These are phyloP conservation scores for Acridotheres tristis DNA, from an alignment of 2,797 vertebrate species.

Conservation along the genomic window DNA sequence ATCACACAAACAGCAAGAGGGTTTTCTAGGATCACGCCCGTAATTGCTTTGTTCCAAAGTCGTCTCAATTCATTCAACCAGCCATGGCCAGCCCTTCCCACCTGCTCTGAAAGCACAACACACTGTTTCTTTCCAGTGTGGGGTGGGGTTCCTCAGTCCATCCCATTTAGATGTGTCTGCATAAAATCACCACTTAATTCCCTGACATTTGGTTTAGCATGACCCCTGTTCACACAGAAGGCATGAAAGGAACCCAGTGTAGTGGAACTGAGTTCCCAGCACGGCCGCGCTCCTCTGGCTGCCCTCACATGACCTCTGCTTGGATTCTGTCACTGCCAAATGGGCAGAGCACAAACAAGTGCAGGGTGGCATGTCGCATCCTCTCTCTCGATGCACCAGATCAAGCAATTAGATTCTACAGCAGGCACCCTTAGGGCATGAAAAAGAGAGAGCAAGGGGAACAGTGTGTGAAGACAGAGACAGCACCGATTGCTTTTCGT, in stretches of 20 bases:
- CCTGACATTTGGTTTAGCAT: not conserved
- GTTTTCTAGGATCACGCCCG: not conserved
- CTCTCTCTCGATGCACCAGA: not conserved
- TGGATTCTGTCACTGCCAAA: constrained; percentile 7
- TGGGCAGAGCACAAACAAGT: not conserved
- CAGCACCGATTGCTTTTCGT: not conserved
- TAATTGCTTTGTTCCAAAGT: not conserved
- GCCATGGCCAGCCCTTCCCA: not conserved
- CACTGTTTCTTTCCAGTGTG: not conserved
- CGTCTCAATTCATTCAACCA: not conserved
- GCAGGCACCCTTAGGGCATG: not conserved
- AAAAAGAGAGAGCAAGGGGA: not conserved
- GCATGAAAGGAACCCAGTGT: constrained; percentile 1
- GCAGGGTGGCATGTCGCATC: not conserved
- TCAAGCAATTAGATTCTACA: not conserved
- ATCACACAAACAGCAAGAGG: not conserved
- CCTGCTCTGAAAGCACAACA: not conserved
- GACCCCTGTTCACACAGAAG: not conserved
- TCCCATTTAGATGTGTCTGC: not conserved
- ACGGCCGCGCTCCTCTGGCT: not conserved
- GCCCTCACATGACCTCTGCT: constrained; percentile 22
- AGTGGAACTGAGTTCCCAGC: not conserved
- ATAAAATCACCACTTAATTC: not conserved
- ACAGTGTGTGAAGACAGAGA: not conserved
- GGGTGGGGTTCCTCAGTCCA: not conserved